phyloP scores from a whole-genome alignment of 2,113 vertebrate genomes.

The Eupsittula cactorum region DNA sequence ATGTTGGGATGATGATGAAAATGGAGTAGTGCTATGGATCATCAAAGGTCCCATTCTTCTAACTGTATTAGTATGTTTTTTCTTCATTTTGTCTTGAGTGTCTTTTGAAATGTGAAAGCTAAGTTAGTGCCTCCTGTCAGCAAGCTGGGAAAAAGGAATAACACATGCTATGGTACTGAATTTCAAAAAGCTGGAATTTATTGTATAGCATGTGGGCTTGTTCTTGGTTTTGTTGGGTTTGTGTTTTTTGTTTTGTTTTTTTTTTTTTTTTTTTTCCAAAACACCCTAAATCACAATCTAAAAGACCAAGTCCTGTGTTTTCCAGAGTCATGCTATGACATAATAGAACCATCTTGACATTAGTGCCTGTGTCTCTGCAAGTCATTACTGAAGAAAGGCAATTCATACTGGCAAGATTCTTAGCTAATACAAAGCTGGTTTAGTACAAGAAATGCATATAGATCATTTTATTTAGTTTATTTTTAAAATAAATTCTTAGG shows the following conservation, averaged over 20 bases:
- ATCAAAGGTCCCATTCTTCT: conserved; percentile 78
- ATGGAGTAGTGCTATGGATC: conserved; percentile 73
- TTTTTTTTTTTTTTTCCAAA: too few species aligned
- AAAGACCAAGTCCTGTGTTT: not conserved
- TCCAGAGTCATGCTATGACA: not conserved
- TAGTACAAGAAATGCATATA: not conserved
- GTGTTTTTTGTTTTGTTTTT: too few species aligned
- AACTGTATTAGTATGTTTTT: conserved; percentile 71
- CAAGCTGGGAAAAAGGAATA: not conserved
- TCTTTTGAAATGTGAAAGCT: not conserved
- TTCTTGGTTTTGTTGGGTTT: not conserved
- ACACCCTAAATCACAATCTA: not conserved
- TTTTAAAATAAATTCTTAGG: not conserved
- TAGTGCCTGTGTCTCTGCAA: not conserved
- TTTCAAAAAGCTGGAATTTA: not conserved
- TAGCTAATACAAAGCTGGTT: not conserved
- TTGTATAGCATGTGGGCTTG: not conserved
- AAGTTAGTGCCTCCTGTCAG: not conserved
- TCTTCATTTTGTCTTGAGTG: not conserved
- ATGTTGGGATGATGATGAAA: conserved; percentile 80
- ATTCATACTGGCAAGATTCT: not conserved
- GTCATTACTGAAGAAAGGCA: not conserved
- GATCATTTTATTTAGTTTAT: not conserved
- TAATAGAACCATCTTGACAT: not conserved
- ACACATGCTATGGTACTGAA: not conserved